These are phyloP conservation scores for Microtus montanus DNA, from an alignment of 2,113 vertebrate genomes.

Conservation along the genomic window DNA sequence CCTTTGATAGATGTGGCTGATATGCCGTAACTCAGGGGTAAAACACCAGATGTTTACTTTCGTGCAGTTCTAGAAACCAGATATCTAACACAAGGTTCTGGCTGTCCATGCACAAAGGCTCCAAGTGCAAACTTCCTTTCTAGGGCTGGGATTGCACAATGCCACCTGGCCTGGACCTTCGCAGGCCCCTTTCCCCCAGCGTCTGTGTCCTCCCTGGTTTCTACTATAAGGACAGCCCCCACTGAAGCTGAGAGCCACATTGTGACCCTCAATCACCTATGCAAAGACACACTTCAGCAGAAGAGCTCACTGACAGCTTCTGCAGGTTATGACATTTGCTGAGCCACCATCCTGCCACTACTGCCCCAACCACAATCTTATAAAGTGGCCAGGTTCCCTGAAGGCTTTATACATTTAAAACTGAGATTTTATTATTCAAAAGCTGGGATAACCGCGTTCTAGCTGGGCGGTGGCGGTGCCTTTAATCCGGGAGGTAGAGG, in stretches of 20 bases:
- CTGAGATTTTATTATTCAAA: not conserved
- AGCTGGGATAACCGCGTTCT: not conserved
- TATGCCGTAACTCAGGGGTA: not conserved
- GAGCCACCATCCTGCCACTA: not conserved
- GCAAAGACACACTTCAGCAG: not conserved
- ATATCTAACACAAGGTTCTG: not conserved
- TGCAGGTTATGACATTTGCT: not conserved
- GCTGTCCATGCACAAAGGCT: not conserved
- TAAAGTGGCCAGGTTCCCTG: not conserved
- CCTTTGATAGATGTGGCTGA: not conserved
- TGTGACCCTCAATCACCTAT: not conserved
- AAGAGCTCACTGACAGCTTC: not conserved
- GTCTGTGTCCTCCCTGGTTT: not conserved
- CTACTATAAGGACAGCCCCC: not conserved
- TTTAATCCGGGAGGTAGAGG: not conserved
- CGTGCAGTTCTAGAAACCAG: not conserved
- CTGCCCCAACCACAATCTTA: not conserved
- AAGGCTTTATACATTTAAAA: not conserved
- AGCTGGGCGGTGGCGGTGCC: not conserved
- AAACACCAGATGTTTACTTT: not conserved
- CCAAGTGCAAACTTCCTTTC: not conserved
- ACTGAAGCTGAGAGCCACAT: not conserved
- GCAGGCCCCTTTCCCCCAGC: accelerated
- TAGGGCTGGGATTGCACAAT: accelerated
- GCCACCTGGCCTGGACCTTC: not conserved